Conservation (phyloP, 2,113 vertebrate species). For the Upupa epops region DNA sequence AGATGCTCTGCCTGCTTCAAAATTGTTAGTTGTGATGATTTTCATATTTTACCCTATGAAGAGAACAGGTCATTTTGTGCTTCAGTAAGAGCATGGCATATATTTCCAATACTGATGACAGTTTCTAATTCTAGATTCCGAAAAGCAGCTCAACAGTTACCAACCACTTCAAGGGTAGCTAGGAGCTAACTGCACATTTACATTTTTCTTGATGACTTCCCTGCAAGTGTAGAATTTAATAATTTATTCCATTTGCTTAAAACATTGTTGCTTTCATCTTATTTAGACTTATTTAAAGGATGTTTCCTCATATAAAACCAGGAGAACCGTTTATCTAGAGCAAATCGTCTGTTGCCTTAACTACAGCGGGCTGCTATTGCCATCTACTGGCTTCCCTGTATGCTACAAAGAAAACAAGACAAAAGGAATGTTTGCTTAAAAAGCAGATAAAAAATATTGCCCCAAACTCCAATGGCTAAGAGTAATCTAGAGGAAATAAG, state of each 20-base stretch:
- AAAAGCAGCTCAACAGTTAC: conserved; percentile 27
- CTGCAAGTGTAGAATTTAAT: conserved; percentile 22
- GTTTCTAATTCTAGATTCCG: conserved; percentile 62
- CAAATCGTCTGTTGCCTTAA: background rate
- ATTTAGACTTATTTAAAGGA: conserved; percentile 48
- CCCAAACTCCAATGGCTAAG: background rate
- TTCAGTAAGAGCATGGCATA: conserved; percentile 11
- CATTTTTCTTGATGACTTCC: background rate
- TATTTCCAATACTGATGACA: conserved; percentile 12
- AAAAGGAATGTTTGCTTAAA: background rate
- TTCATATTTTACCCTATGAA: conserved; percentile 25
- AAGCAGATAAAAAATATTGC: background rate
- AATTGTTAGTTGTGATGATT: background rate
- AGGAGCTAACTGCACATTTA: conserved; percentile 29
- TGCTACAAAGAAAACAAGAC: conserved; percentile 1
- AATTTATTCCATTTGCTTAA: conserved; percentile 34
- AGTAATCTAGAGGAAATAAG: background rate
- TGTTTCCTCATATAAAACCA: conserved; percentile 29
- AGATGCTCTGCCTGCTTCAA: background rate
- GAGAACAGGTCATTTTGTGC: conserved; percentile 9
- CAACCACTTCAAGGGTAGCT: background rate
- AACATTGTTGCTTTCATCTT: conserved; percentile 38
- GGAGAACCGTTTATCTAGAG: background rate
- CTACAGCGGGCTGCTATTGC: conserved; percentile 71
- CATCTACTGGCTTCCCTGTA: conserved; percentile 72